Evolutionary conservation across 2,888 invertebrate species (phyloP).

Genomic region (Odontocolon sp.): DNA sequence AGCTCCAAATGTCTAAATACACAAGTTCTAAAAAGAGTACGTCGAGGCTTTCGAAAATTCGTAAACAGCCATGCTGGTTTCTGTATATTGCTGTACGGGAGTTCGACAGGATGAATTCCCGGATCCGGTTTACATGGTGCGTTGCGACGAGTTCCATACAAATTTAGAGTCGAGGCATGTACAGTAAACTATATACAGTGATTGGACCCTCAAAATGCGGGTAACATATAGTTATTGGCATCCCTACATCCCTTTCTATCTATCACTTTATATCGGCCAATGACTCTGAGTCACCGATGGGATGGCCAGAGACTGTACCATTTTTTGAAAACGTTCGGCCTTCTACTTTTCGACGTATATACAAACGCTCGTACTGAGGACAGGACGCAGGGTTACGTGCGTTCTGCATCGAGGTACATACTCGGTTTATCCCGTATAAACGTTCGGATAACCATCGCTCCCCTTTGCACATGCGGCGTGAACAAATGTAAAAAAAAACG

Average conservation of each 20-base stretch:
- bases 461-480: constrained; percentile 1
- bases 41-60: background rate
- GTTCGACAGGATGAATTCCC: constrained; percentile 27
- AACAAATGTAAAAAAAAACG: background rate
- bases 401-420: too few species aligned
- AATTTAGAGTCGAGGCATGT: constrained; percentile 37
- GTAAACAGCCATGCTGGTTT: constrained; percentile 26
- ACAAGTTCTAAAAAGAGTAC: background rate
- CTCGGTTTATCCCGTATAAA: constrained; percentile 37
- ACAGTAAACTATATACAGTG: too few species aligned
- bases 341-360: background rate
- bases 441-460: constrained; percentile 15
- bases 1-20: background rate
- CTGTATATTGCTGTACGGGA: background rate
- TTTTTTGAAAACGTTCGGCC: constrained; percentile 24
- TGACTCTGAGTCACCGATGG: too few species aligned
- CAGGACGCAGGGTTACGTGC: too few species aligned
- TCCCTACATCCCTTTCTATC: background rate
- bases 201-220: too few species aligned
- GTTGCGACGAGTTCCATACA: background rate
- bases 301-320: too few species aligned
- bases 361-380: constrained; percentile 35
- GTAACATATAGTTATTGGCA: background rate
- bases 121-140: constrained; percentile 36
- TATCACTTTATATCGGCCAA: too few species aligned